Conservation (phyloP, 2,797 vertebrate species). For the Phaenicophaeus curvirostris region DNA sequence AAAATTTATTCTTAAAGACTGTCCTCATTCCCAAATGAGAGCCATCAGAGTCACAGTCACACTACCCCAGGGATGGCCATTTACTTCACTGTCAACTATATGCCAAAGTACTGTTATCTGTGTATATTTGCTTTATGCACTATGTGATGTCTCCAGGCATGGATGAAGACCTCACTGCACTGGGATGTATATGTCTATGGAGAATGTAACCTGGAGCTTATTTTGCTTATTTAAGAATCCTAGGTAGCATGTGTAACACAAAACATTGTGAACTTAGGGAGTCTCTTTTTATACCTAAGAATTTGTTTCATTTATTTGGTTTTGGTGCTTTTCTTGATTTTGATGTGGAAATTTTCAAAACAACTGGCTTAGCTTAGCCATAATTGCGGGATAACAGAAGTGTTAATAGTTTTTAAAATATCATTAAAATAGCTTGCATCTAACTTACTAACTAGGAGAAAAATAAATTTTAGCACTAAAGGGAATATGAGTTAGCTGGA, state of each 20-base stretch:
- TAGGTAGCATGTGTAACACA: neutral
- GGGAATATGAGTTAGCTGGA: neutral
- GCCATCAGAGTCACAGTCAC: neutral
- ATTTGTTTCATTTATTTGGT: neutral
- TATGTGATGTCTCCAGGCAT: neutral
- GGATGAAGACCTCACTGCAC: neutral
- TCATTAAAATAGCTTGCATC: neutral
- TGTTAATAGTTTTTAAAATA: neutral
- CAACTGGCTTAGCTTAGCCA: neutral
- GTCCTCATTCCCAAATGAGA: neutral
- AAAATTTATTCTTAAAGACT: neutral
- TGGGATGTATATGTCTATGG: fast-evolving
- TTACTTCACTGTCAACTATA: neutral
- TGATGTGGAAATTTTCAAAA: neutral
- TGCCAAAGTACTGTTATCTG: neutral
- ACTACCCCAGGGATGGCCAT: neutral
- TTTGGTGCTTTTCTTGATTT: neutral
- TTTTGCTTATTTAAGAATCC: neutral
- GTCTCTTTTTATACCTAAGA: neutral
- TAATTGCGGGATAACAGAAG: neutral
- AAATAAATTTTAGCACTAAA: neutral
- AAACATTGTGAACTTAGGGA: neutral
- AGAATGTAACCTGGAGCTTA: neutral
- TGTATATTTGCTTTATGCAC: neutral
- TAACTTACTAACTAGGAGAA: neutral